Evolutionary conservation across 2,888 invertebrate genomes (phyloP), one percentile per base, ranked within the genome.

Genomic region (Carterocephalus palaemon): DNA sequence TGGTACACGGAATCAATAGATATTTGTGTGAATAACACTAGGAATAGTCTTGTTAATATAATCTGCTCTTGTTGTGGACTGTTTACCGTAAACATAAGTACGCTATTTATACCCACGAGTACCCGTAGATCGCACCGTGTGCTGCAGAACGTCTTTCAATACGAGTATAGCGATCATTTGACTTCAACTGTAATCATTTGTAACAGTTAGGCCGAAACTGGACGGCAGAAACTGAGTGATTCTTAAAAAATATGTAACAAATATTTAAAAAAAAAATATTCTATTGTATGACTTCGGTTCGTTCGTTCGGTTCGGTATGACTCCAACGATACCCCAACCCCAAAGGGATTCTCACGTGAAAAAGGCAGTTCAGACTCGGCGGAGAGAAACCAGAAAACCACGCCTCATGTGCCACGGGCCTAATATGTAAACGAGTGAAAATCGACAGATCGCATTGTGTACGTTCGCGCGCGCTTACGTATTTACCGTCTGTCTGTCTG

Each of bases 141-240:
- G 33, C 33, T 12, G 33, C 20, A 33, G 12, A 33, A 22, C 13
- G 20, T 33, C 20, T 33, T 20, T 33, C 33, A 22, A n/a, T n/a
- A n/a, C n/a, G n/a, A n/a, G n/a, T n/a, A n/a, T n/a, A 33, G 33
- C 33, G 33, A 4, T 10, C 33, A 6, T 20, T 17, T 31, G 16
- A 13, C 22, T 33, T 12, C 6, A 33, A 33, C 33, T 33, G 20
- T 33, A 19, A 29, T n/a, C n/a, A n/a, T 29, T 33, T 33, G 33
- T 12, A 12, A 9, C 31, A 31, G 12, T 20, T 19, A 33, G 20
- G 33, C 33, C n/a, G n/a, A 8, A 20, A 22, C n/a, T 13, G 33
- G 20, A n/a, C n/a, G n/a, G n/a, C n/a, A n/a, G n/a, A n/a, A n/a
- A n/a, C n/a, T n/a, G n/a, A n/a, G n/a, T n/a, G n/a, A n/a, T n/a